Base-by-base conservation (phyloP, 2,888 invertebrate genomes). In the Volucella bombylans region DNA sequence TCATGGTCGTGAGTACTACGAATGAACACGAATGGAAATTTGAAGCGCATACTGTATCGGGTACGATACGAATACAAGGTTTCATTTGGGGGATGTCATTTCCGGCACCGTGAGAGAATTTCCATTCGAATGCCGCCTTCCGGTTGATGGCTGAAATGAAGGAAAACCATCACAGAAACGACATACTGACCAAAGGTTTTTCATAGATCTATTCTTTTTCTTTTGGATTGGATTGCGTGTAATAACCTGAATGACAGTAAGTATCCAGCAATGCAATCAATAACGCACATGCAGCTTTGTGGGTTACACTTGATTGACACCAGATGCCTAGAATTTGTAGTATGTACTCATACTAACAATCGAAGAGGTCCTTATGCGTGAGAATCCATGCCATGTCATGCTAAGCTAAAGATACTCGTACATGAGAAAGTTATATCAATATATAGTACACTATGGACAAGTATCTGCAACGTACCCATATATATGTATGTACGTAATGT, bases 261-360 rank as follows among this genome's bases (percentile, higher is more conserved):
- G 73, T 41, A 39, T 31, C 31, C 6, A 31, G 31, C 54, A 68
- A 80, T 81, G 76, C 80, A 81, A 85, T 85, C 85, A 81, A 80
- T 85, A 85, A 80, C 62, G 72, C 54, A 85, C 85, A 85, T 76
- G 72, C 68, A 81, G 71, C 77, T 76, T 86, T 78, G 87, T 87
- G 86, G 87, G 83, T 86, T 87, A 87, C 86, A 86, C 81, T 77
- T 86, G 86, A 86, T 87, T 86, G 87, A 83, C 78, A 86, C 81
- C 86, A 87, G 86, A 82, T 87, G 86, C 67, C 54, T 47, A 31
- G 31, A 31, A 31, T 31, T 31, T 31, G 31, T 31, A 31, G 31
- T 31, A 6, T 31, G 31, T 31, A 31, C 31, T 4, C 4, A 6
- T 31, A 31, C 31, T 31, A 43, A 12, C 61, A 59, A 65, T 61